A percentile compares a stretch with the other conserved stretches of the same genome.
Conservation (phyloP, 1,140 invertebrate genomes). For the Lepidurus couesii region DNA sequence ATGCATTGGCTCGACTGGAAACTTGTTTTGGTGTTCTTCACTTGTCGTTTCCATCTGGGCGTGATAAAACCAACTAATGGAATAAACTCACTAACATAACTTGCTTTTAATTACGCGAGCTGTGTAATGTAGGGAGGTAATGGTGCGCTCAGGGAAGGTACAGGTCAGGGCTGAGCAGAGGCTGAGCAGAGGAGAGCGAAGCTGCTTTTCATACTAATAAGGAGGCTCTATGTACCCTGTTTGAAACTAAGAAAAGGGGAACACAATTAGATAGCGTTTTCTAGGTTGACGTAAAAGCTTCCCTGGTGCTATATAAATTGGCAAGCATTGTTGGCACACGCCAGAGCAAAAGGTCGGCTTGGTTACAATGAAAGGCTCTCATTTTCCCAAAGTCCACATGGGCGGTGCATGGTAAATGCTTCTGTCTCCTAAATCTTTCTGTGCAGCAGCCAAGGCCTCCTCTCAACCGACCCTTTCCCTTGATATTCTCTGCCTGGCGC, state of each 20-base stretch:
- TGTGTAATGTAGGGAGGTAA: neutral
- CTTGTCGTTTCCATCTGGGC: neutral
- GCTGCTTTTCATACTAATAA: conserved; percentile 15
- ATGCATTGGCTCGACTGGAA: neutral
- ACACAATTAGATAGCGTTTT: conserved; percentile 20
- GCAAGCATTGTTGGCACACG: conserved; percentile 20
- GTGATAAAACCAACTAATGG: neutral
- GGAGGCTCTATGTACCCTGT: neutral
- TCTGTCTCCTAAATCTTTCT: conserved; percentile 18
- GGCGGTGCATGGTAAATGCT: conserved; percentile 17
- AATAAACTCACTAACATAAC: neutral
- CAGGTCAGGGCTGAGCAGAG: neutral
- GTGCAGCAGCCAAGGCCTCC: conserved; percentile 16
- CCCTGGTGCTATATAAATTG: conserved; percentile 22
- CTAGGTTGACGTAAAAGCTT: conserved; percentile 19
- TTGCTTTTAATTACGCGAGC: neutral
- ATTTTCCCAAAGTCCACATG: conserved; percentile 22
- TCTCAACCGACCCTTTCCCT: conserved; percentile 21
- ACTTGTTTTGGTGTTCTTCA: neutral
- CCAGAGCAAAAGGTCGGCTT: conserved; percentile 20
- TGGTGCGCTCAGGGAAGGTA: neutral
- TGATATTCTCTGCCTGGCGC: conserved; percentile 1
- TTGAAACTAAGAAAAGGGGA: neutral
- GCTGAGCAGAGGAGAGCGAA: neutral
- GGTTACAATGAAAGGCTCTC: conserved; percentile 17